These are phyloP conservation scores for Ceyx erithaca DNA, from an alignment of 2,797 vertebrate species.

Conservation along the genomic window DNA sequence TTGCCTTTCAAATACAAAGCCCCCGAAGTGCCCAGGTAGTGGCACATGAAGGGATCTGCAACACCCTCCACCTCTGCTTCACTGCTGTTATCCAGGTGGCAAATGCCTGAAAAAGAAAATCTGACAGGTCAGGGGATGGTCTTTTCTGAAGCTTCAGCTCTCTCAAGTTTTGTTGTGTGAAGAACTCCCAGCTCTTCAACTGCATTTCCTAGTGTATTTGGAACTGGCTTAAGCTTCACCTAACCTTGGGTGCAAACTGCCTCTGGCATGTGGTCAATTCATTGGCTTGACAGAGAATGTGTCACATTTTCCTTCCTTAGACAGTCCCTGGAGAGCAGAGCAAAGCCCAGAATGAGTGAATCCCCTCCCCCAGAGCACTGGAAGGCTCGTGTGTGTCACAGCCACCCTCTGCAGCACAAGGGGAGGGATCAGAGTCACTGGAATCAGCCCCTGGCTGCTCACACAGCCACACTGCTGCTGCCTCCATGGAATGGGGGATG, in stretches of 20 bases:
- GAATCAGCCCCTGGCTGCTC: neutral
- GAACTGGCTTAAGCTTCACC: neutral
- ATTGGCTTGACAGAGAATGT: neutral
- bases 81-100: constrained; percentile 89
- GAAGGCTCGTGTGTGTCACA: neutral
- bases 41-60: constrained; percentile 89
- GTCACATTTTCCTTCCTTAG: neutral
- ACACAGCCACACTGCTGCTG: neutral
- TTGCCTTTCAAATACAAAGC: constrained; percentile 83
- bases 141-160: neutral
- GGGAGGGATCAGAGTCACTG: neutral
- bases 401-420: neutral
- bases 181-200: neutral
- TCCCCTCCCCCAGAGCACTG: neutral
- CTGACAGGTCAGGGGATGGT: neutral
- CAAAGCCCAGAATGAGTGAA: neutral
- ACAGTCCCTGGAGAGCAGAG: neutral
- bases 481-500: neutral
- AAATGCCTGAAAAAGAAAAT: constrained; percentile 83
- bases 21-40: constrained; percentile 84
- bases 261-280: neutral
- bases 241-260: neutral
- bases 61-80: constrained; percentile 88
- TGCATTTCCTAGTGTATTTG: neutral
- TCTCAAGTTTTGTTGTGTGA: neutral